These are phyloP conservation scores for Coelopa pilipes DNA, from an alignment of 2,888 invertebrate species.

Conservation along the genomic window DNA sequence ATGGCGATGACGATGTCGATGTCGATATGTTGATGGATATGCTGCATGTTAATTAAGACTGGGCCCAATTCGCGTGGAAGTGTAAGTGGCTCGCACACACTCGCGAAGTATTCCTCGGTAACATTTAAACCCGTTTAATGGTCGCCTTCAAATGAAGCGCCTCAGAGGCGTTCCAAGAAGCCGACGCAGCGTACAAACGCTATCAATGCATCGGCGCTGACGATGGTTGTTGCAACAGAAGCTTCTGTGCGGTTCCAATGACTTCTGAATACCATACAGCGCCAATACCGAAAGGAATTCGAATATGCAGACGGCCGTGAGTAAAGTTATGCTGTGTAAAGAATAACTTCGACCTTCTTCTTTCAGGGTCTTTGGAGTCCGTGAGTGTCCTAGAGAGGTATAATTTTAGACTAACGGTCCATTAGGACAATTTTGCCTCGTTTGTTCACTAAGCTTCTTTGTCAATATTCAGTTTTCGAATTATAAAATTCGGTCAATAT, in stretches of 20 bases:
- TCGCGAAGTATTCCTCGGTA: background rate
- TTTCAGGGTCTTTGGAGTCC: too few relatives aligned
- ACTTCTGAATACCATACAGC: background rate
- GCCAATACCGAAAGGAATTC: too few relatives aligned
- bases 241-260: conserved; percentile 35
- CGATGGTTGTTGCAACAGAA: conserved; percentile 43
- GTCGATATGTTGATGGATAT: conserved; percentile 22
- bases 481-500: too few relatives aligned
- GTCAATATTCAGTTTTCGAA: too few relatives aligned
- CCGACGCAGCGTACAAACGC: background rate
- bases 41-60: conserved; percentile 21
- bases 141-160: background rate
- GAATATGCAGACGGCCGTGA: too few relatives aligned
- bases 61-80: background rate
- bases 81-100: background rate
- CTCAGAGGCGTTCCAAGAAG: conserved; percentile 24
- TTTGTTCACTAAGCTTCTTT: too few relatives aligned
- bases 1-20: background rate
- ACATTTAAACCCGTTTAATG: conserved; percentile 12
- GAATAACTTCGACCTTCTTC: too few relatives aligned
- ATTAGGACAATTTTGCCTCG: too few relatives aligned
- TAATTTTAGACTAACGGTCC: too few relatives aligned
- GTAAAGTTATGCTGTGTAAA: too few relatives aligned
- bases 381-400: too few relatives aligned
- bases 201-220: conserved; percentile 35